Evolutionary conservation across 2,113 vertebrate genomes (phyloP).

Genomic region (pig (Sus scrofa)): DNA sequence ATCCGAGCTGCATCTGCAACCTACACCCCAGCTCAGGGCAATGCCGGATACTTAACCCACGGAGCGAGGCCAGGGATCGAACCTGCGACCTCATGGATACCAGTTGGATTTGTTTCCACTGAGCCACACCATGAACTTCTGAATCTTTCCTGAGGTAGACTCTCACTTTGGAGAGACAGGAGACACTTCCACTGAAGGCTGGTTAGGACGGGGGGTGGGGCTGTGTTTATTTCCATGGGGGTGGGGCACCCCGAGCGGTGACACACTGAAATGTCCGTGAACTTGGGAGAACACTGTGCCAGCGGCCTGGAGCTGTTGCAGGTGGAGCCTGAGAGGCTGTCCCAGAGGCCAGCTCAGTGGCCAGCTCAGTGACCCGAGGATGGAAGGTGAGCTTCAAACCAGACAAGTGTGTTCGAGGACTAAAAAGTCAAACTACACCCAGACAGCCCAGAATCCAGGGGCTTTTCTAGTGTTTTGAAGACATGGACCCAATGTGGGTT

Average conservation of each 20-base stretch:
- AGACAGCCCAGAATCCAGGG: neutral
- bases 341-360: neutral
- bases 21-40: too few relatives aligned
- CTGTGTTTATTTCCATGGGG: too few relatives aligned
- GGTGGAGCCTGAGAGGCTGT: too few relatives aligned
- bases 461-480: neutral
- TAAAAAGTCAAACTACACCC: neutral
- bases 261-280: neutral
- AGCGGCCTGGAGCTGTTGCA: neutral
- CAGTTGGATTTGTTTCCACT: too few relatives aligned
- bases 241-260: fast-evolving
- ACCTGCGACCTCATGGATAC: too few relatives aligned
- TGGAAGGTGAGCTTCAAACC: neutral
- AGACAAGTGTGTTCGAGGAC: neutral
- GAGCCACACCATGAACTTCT: too few relatives aligned
- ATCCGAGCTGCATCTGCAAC: too few relatives aligned
- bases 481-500: neutral
- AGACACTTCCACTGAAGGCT: neutral
- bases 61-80: too few relatives aligned
- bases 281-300: too few relatives aligned
- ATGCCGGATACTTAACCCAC: too few relatives aligned
- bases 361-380: too few relatives aligned
- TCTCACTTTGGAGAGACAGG: neutral
- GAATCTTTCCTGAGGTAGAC: neutral
- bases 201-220: neutral